A percentile compares a stretch with the other conserved stretches of the same genome.
Conservation (phyloP, 2,113 vertebrate species). For the Piaya cayana region DNA sequence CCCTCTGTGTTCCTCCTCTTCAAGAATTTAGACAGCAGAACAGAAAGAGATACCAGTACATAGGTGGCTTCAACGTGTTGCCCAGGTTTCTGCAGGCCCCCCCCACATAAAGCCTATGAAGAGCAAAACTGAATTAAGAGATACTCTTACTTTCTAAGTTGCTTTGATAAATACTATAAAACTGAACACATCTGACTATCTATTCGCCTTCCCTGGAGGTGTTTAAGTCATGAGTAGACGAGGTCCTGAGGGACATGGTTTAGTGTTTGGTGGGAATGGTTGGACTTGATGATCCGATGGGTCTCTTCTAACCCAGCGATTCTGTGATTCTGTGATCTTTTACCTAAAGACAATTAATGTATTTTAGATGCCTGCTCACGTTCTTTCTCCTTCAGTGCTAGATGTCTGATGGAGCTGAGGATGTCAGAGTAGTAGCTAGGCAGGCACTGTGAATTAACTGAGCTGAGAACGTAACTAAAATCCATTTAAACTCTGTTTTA, state of each 20-base stretch:
- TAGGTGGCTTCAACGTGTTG: not conserved
- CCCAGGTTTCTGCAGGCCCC: not conserved
- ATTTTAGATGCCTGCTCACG: not conserved
- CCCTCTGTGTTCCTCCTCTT: not conserved
- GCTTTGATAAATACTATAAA: not conserved
- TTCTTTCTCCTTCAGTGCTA: not conserved
- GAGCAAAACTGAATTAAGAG: not conserved
- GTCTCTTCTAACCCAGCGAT: too few relatives aligned
- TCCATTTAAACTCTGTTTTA: not conserved
- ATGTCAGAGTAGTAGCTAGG: not conserved
- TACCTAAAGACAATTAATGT: not conserved
- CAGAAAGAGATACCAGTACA: rapidly evolving
- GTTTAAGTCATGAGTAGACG: too few relatives aligned
- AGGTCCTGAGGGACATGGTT: too few relatives aligned
- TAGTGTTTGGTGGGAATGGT: too few relatives aligned
- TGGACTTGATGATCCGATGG: too few relatives aligned
- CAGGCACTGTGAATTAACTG: not conserved
- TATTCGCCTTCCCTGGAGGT: too few relatives aligned
- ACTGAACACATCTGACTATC: not conserved
- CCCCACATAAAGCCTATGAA: not conserved
- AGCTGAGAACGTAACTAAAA: not conserved
- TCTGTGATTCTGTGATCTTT: too few relatives aligned
- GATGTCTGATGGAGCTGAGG: not conserved
- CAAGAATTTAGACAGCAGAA: not conserved
- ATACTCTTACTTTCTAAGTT: not conserved